Base-by-base conservation (phyloP, 64 coral and sea anemone species). In the Porites australiensis region DNA sequence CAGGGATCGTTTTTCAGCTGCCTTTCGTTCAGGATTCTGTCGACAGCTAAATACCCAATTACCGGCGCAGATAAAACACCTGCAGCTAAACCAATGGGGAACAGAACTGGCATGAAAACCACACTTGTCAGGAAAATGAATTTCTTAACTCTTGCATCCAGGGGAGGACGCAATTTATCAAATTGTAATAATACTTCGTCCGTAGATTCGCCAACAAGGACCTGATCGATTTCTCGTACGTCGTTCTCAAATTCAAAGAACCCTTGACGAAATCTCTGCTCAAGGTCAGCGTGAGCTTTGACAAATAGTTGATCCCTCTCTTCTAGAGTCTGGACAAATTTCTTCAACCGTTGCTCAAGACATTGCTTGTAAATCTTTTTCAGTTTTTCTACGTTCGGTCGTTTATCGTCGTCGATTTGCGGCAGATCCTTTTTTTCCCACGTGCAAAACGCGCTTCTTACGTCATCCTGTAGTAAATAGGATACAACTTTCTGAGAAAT, bases 41-140 rank as follows among this genome's bases (percentile, higher is more conserved):
- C 73, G 14, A 50, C 13, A 2, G 3, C 73, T 15, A 75, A 13
- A 18, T 50, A 48, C 45, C 73, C 73, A 75, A 75, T 18, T 4
- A 75, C 44, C 12, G 73, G 73, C 48, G 73, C 73, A 75, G 73
- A 50, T 18, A 75, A 16, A 75, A 75, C 12, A 18, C 73, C 73
- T 16, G 73, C 73, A 16, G 44, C 45, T 5, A 75, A 5, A 15
- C 73, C 73, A 50, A 75, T 8, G 13, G 73, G 44, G 4, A 75
- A 7, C 47, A 75, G 19, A 50, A 75, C 73, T 50, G 73, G 44
- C 73, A 48, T 50, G 19, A 75, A 75, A 6, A 13, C 18, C 1
- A 14, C 14, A 4, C 27, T 14, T 3, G 73, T 75, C 13, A 75
- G 4, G 4, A 50, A 13, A 2, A 75, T 44, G 16, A 75, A 75